Evolutionary conservation across 2,888 invertebrate species (phyloP).

Genomic region (Agrenia bidenticulata): DNA sequence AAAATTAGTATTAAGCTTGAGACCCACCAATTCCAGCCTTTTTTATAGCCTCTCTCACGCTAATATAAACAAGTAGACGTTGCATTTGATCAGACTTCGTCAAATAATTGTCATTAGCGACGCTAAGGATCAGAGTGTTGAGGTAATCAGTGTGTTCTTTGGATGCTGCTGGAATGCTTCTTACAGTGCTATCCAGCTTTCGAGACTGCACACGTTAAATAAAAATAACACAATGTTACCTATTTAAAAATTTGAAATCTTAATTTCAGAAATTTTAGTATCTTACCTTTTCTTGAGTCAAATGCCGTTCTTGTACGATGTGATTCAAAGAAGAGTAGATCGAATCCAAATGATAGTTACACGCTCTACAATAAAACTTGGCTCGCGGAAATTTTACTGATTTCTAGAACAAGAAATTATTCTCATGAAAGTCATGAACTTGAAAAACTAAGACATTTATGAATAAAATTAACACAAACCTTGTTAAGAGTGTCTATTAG

Average conservation of each 20-base stretch:
- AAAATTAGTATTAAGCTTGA: background rate
- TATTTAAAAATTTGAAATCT: no score
- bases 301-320: slow-evolving; percentile 43
- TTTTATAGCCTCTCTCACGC: background rate
- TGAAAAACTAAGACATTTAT: slow-evolving; percentile 12
- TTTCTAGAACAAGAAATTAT: slow-evolving; percentile 34
- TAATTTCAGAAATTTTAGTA: no score
- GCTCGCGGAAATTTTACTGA: slow-evolving; percentile 48
- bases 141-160: background rate
- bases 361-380: slow-evolving; percentile 42
- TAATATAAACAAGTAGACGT: background rate
- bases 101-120: background rate
- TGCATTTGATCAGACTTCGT: background rate
- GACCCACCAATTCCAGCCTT: background rate
- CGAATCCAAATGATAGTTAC: slow-evolving; percentile 50
- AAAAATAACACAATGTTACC: no score
- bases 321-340: slow-evolving; percentile 39
- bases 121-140: background rate
- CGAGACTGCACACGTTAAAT: no score
- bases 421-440: no score
- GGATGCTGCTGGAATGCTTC: background rate
- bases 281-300: slow-evolving; percentile 35
- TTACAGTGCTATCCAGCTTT: no score
- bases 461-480: slow-evolving; percentile 23
- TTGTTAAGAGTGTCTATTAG: slow-evolving; percentile 14